Conservation (phyloP, 30 jellyfish, hydroid and myxozoan genomes). For the Catostylus mosaicus region DNA sequence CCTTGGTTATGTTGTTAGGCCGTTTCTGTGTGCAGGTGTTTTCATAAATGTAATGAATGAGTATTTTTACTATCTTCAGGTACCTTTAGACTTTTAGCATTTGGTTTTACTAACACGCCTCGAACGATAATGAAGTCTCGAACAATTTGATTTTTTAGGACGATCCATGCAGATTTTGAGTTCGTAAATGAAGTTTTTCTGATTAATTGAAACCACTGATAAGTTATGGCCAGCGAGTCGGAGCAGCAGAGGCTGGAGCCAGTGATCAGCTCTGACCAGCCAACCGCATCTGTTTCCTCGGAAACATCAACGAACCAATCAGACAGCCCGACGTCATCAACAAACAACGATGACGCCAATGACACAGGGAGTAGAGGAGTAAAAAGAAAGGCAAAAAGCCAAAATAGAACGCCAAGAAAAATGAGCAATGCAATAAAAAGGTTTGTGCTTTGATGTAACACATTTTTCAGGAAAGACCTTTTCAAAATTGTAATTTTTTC, state of each 20-base stretch:
- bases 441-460: too few relatives aligned
- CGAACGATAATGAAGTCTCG: too few relatives aligned
- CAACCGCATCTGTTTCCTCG: constrained; percentile 45
- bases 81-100: too few relatives aligned
- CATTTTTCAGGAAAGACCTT: too few relatives aligned
- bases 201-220: not conserved
- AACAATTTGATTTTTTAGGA: not conserved
- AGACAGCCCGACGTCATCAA: constrained; percentile 55
- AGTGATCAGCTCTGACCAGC: constrained; percentile 41
- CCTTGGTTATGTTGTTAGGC: too few relatives aligned
- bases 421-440: constrained; percentile 74
- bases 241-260: constrained; percentile 56
- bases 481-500: too few relatives aligned
- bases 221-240: constrained; percentile 71
- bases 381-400: constrained; percentile 69
- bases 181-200: not conserved
- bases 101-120: too few relatives aligned
- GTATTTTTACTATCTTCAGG: too few relatives aligned
- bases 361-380: constrained; percentile 71
- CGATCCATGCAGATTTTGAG: not conserved
- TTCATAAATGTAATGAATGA: too few relatives aligned
- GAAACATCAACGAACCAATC: constrained; percentile 48
- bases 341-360: constrained; percentile 46
- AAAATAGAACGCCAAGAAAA: constrained; percentile 60
- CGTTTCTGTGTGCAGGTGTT: too few relatives aligned